Base-by-base conservation (phyloP, 2,113 vertebrate species). In the Pavo muticus region DNA sequence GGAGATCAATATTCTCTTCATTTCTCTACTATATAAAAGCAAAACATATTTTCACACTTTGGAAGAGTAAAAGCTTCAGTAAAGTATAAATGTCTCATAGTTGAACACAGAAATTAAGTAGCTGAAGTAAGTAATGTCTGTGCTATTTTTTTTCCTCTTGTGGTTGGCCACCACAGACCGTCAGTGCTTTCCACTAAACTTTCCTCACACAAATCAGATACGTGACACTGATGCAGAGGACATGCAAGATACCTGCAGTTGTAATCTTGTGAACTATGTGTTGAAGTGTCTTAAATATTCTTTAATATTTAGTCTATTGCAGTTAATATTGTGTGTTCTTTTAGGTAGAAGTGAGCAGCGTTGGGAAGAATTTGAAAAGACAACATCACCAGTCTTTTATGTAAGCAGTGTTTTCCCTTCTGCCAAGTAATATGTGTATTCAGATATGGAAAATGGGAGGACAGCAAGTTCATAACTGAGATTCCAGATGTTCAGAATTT, bases 281-380 rank as follows among this genome's bases (percentile, higher is more conserved):
- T 35, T 82, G 14, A 79, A 78, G 61, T 61, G 40, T 27, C 12
- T 82, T 54, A 84, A 79, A 71, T 71, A 30, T 69, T 27, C 29
- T 11, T 45, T 56, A 61, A 19, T 47, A 32, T 77, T 84, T 78
- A 1, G 2, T 79, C 57, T 78, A 52, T 40, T 67, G 4, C 39
- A 69, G 90, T 67, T 85, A 73, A 95, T 75, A n/a, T 69, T 93
- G 75, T 97, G 8, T 95, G 45, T 72, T 85, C 29, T 94, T 90
- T 44, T 72, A 98, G 98, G 97, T 98, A 11, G 96, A 98, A 45
- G 93, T 97, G 83, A 94, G 93, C 86, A 97, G 54, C 63, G 37
- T 91, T 69, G 97, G 97, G 71, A 97, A 95, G 92, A 97, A 97
- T 80, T 92, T 98, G 96, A 91, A 94, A 91, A 96, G 72, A 45